These are phyloP conservation scores for Hedya salicella DNA, from an alignment of 2,888 invertebrate genomes.

Conservation along the genomic window DNA sequence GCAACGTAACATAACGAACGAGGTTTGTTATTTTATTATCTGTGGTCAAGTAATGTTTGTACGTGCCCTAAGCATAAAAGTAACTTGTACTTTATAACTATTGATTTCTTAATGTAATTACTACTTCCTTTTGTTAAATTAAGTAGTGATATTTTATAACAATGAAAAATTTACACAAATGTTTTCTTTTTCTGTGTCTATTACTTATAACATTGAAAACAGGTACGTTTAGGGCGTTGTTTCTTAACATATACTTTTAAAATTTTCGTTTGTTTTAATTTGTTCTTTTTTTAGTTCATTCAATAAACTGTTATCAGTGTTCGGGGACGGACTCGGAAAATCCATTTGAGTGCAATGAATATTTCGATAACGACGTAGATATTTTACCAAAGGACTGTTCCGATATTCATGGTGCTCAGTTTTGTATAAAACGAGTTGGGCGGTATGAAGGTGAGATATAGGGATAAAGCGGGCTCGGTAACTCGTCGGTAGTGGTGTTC, in stretches of 20 bases:
- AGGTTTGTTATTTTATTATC: conserved; percentile 2
- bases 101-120: conserved; percentile 36
- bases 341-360: conserved; percentile 94
- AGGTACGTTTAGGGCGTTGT: conserved; percentile 66
- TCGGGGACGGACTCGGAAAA: conserved; percentile 90
- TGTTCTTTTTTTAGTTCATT: conserved; percentile 77
- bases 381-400: conserved; percentile 90
- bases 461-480: neutral
- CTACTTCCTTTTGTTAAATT: conserved; percentile 12
- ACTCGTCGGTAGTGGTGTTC: conserved; percentile 20
- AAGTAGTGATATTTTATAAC: conserved; percentile 29
- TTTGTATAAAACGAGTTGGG: conserved; percentile 97
- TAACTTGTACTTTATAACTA: neutral
- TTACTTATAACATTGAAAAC: conserved; percentile 55
- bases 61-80: neutral
- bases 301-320: conserved; percentile 95
- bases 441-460: conserved; percentile 91
- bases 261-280: conserved; percentile 53
- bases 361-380: conserved; percentile 87
- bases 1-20: no score
- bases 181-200: conserved; percentile 52
- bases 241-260: conserved; percentile 48
- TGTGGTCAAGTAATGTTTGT: conserved; percentile 1
- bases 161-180: conserved; percentile 51
- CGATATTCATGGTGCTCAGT: conserved; percentile 92